Evolutionary conservation across 1,140 invertebrate genomes (phyloP), one percentile per base, ranked within the genome.

Genomic region (Camponotus floridanus): DNA sequence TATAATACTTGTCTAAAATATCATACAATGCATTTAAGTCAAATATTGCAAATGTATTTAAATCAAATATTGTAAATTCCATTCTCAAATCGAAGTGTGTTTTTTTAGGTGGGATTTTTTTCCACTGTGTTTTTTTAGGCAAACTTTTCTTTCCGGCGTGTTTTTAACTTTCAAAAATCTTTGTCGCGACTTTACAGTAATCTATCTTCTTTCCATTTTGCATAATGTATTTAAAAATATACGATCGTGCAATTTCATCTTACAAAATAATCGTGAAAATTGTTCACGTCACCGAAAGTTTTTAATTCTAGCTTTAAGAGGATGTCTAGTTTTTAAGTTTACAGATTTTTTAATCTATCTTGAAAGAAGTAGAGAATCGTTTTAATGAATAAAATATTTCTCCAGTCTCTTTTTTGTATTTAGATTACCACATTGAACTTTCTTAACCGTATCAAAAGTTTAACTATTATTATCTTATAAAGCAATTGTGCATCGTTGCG

Each of bases 341-440:
- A 36, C 62, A n/a, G 4, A 8, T 31, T 68, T 68, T 33, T 79
- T 79, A 67, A 79, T 55, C 33, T 36, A 9, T 45, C 7, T 36
- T 8, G 13, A 51, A 36, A 51, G 48, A 5, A 68, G 33, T 7
- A 79, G 62, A 26, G 15, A 55, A 79, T 68, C 61, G 18, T 48
- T 78, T 78, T 79, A 68, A 48, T 31, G 7, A 31, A 51, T 79
- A 51, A 79, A 55, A 13, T n/a, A 45, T 39, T 36, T 68, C 65
- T 7, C 13, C 3, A 0, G 33, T 59, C 9, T 64, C 18, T 65
- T 78, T 51, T n/a, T 18, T 7, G 18, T 55, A 57, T 67, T 79
- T 67, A 36, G 11, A 36, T 78, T 78, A 67, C 2, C 3, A 8
- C 26, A 26, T 5, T 26, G n/a, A 62, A 39, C 33, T 76, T 74